phyloP scores from a whole-genome alignment of 1,140 invertebrate species.

The Teleogryllus occipitalis region DNA sequence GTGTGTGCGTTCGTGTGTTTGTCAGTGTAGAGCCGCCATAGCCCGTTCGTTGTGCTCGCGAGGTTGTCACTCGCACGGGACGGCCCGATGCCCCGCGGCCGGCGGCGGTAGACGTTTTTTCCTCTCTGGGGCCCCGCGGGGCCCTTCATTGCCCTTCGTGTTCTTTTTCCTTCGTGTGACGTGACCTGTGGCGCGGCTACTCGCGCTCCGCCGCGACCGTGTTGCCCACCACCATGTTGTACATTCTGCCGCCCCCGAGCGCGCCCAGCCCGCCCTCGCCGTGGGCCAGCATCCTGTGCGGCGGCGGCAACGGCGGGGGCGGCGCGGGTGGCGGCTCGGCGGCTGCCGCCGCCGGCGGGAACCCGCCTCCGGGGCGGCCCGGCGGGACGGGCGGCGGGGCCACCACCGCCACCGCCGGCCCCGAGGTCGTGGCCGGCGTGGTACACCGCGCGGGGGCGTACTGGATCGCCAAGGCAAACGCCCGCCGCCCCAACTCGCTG shows the following conservation, averaged over 20 bases:
- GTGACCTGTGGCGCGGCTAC: no score
- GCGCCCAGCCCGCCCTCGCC: slow-evolving; percentile 41
- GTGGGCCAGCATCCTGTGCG: slow-evolving; percentile 39
- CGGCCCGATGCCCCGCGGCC: no score
- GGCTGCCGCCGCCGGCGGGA: not conserved
- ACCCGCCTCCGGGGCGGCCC: not conserved
- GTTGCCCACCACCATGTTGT: slow-evolving; percentile 33
- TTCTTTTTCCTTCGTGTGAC: no score
- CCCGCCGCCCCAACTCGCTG: not conserved
- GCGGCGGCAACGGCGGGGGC: slow-evolving; percentile 13
- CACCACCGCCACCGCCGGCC: not conserved
- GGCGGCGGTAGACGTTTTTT: no score
- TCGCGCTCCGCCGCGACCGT: not conserved
- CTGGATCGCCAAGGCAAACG: not conserved
- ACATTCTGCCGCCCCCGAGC: slow-evolving; percentile 40
- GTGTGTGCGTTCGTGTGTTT: not conserved
- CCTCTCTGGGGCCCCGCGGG: no score
- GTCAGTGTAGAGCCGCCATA: not conserved
- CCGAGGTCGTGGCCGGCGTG: not conserved
- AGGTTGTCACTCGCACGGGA: no score
- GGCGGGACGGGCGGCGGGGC: not conserved
- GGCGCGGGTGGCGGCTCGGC: not conserved
- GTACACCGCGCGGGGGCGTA: not conserved
- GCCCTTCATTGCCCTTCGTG: no score
- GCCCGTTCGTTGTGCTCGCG: no score